A percentile compares a stretch with the other conserved stretches of the same genome.
Conservation (phyloP, 2,888 invertebrate genomes). For the Meloe dianella region DNA sequence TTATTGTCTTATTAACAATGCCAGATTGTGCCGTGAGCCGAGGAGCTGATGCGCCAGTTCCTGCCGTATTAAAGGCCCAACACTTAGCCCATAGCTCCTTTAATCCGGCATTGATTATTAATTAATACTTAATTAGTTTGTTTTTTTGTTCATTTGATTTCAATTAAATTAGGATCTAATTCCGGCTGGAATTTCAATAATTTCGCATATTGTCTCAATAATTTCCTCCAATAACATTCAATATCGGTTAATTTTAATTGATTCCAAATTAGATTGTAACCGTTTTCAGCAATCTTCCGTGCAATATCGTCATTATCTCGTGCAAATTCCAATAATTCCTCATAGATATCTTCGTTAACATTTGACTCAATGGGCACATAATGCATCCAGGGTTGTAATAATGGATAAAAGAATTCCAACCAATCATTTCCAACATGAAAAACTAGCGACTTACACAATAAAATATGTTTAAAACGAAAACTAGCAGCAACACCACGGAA, state of each 20-base stretch:
- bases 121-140: constrained; percentile 11
- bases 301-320: constrained; percentile 76
- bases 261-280: constrained; percentile 82
- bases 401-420: constrained; percentile 93
- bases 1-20: constrained; percentile 28
- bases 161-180: constrained; percentile 66
- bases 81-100: too few relatives aligned
- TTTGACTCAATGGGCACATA: constrained; percentile 81
- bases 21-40: too few relatives aligned
- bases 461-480: constrained; percentile 94
- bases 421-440: constrained; percentile 95
- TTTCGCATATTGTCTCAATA: constrained; percentile 76
- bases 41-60: too few relatives aligned
- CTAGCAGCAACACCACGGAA: constrained; percentile 97
- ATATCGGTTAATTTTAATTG: constrained; percentile 83
- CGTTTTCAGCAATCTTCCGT: constrained; percentile 79
- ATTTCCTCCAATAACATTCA: constrained; percentile 83
- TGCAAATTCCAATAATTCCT: constrained; percentile 76
- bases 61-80: too few relatives aligned
- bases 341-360: constrained; percentile 72
- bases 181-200: constrained; percentile 72
- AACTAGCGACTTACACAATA: constrained; percentile 89
- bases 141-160: constrained; percentile 50
- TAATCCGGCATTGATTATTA: too few relatives aligned
- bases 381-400: constrained; percentile 93